phyloP scores from a whole-genome alignment of 2,113 vertebrate genomes.

The Vulpes vulpes region DNA sequence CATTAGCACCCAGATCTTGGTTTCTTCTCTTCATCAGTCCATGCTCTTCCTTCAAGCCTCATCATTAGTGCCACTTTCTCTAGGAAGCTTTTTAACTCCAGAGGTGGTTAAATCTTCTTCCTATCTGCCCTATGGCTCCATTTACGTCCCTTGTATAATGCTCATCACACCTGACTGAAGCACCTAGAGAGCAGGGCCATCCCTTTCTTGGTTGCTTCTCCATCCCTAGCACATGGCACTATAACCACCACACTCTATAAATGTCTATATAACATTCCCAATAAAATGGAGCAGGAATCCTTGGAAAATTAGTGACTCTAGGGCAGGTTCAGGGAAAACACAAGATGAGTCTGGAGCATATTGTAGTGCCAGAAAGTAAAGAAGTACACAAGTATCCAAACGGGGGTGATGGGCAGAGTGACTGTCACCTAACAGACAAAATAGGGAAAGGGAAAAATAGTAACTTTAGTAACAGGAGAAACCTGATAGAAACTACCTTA shows the following conservation, averaged over 20 bases:
- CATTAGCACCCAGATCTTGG: not conserved
- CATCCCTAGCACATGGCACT: not conserved
- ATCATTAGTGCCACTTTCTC: not conserved
- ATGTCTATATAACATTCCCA: not conserved
- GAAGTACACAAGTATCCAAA: not conserved
- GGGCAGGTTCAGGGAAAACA: not conserved
- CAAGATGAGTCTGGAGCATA: not conserved
- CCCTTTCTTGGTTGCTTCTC: not conserved
- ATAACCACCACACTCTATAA: not conserved
- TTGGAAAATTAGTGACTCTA: not conserved
- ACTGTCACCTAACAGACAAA: not conserved
- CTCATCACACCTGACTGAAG: not conserved
- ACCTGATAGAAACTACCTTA: not conserved
- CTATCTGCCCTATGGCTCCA: not conserved
- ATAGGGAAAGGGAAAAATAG: not conserved
- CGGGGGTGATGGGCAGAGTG: not conserved
- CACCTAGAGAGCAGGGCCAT: not conserved
- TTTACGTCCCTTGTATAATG: not conserved
- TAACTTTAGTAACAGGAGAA: slow-evolving; percentile 10
- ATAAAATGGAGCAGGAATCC: not conserved
- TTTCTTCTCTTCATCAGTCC: not conserved
- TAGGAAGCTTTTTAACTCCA: not conserved
- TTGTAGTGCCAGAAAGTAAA: not conserved
- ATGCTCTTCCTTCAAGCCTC: not conserved
- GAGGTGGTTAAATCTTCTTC: not conserved